A percentile compares a stretch with the other conserved stretches of the same genome.
phyloP scores from a whole-genome alignment of 1,140 invertebrate genomes.

The Drosophila malerkotliana region DNA sequence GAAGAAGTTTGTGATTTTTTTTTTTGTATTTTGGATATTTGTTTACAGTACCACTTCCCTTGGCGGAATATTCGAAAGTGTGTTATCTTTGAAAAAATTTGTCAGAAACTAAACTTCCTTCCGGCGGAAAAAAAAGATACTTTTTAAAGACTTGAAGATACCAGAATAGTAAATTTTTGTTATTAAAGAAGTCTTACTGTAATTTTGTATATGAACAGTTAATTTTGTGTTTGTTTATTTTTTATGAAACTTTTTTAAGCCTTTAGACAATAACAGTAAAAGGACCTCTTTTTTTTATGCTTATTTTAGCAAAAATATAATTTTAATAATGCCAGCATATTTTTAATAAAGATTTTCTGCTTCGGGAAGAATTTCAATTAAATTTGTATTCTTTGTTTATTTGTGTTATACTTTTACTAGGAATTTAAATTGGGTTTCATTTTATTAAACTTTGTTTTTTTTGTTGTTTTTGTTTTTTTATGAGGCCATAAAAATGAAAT shows the following conservation, averaged over 20 bases:
- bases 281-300: neutral
- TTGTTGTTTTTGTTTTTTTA: neutral
- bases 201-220: too few species aligned
- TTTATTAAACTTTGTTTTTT: neutral
- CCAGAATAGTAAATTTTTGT: too few species aligned
- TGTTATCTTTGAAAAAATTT: neutral
- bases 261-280: too few species aligned
- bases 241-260: too few species aligned
- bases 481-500: conserved; percentile 2
- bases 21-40: neutral
- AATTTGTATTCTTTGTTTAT: neutral
- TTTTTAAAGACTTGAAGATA: neutral
- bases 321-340: neutral
- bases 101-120: neutral
- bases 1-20: too few species aligned
- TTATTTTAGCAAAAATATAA: neutral
- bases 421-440: conserved; percentile 3
- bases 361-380: neutral
- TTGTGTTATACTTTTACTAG: neutral
- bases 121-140: neutral
- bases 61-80: neutral
- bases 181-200: too few species aligned
- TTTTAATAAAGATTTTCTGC: neutral
- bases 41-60: conserved; percentile 8
- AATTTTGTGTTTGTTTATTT: too few species aligned